phyloP scores from a whole-genome alignment of 2,113 vertebrate species.

The Symphodus melops region DNA sequence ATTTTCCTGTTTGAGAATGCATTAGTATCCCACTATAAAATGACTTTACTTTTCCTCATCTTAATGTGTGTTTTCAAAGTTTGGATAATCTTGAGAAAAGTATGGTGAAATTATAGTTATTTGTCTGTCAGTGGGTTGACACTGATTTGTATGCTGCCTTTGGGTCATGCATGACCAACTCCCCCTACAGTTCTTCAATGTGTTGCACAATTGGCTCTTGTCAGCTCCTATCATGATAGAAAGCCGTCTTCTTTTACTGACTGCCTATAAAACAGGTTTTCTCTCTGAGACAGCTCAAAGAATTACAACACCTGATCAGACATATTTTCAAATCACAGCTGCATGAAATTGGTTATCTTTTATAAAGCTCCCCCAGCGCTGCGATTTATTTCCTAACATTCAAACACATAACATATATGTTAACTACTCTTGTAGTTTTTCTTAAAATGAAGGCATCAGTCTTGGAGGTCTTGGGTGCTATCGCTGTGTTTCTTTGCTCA shows the following conservation, averaged over 20 bases:
- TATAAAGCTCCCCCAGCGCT: neutral
- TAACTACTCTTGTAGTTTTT: neutral
- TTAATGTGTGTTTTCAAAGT: neutral
- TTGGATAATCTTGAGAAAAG: neutral
- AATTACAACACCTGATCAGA: neutral
- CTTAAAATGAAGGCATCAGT: neutral
- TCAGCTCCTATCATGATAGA: neutral
- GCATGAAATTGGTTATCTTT: neutral
- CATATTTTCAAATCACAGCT: neutral
- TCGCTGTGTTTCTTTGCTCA: constrained; percentile 10
- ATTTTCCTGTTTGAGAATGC: neutral
- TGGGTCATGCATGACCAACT: neutral
- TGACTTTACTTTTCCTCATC: neutral
- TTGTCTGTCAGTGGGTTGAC: neutral
- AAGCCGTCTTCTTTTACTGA: constrained; percentile 2
- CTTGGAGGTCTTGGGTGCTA: constrained; percentile 5
- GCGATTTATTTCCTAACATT: neutral
- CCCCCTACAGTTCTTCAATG: neutral
- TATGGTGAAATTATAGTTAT: neutral
- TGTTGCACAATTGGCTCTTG: neutral
- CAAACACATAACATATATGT: neutral
- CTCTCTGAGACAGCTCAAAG: neutral
- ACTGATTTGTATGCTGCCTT: neutral
- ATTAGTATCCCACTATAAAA: neutral
- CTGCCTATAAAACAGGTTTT: neutral